Conservation (phyloP, 2,888 invertebrate genomes). For the Acanthosepion pharaonis region DNA sequence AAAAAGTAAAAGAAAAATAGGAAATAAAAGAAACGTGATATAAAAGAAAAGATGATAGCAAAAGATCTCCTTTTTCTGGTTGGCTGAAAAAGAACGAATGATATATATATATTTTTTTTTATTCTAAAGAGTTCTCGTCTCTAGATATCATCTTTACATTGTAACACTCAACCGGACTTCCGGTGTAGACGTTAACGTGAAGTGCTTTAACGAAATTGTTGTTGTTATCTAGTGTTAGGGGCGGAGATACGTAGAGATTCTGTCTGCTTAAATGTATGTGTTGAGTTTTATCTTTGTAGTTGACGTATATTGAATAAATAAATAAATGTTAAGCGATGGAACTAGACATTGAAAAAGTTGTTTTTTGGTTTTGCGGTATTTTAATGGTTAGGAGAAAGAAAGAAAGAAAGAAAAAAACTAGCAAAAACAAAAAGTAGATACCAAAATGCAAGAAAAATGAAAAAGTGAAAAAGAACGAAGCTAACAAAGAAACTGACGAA, state of each 20-base stretch:
- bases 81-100: not conserved
- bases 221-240: not conserved
- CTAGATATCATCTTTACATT: not conserved
- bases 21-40: not conserved
- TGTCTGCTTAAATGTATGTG: not conserved
- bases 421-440: too few relatives aligned
- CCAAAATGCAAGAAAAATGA: too few relatives aligned
- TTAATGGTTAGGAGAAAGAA: too few relatives aligned
- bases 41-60: not conserved
- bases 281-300: not conserved
- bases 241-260: too few relatives aligned
- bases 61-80: not conserved
- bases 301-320: not conserved
- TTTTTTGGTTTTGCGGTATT: not conserved
- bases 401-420: too few relatives aligned
- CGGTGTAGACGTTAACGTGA: not conserved
- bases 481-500: too few relatives aligned
- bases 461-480: too few relatives aligned
- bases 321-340: not conserved
- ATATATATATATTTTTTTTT: too few relatives aligned
- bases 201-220: not conserved
- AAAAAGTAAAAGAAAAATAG: not conserved
- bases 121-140: not conserved
- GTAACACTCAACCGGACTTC: not conserved
- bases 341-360: not conserved